Conservation (phyloP, 2,113 vertebrate species). For the Lutjanus erythropterus region DNA sequence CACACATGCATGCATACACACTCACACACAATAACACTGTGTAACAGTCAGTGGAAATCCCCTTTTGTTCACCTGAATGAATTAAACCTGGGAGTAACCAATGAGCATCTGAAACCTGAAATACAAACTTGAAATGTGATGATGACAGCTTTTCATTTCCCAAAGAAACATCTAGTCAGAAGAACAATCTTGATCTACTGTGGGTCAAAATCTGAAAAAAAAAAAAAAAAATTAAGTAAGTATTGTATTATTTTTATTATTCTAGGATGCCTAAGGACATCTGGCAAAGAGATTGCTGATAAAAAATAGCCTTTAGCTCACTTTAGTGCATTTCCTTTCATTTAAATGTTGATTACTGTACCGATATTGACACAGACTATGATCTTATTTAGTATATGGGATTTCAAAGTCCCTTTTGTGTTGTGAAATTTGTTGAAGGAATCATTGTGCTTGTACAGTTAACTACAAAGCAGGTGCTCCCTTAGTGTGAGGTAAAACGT, state of each 20-base stretch:
- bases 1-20: neutral
- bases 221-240: too few relatives aligned
- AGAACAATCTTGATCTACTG: neutral
- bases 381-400: neutral
- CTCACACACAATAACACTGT: constrained; percentile 29
- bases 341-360: too few relatives aligned
- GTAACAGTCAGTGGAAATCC: constrained; percentile 64
- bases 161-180: neutral
- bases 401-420: neutral
- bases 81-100: constrained; percentile 45
- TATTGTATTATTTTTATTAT: too few relatives aligned
- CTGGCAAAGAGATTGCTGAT: too few relatives aligned
- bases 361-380: neutral
- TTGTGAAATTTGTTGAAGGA: neutral
- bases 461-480: neutral
- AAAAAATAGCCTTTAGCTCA: too few relatives aligned
- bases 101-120: constrained; percentile 30
- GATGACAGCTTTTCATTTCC: constrained; percentile 13
- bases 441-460: neutral
- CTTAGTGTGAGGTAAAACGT: constrained; percentile 8
- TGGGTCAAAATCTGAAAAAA: neutral
- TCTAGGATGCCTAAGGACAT: too few relatives aligned
- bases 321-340: too few relatives aligned
- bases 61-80: constrained; percentile 71
- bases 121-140: neutral